Conservation (phyloP, 2,113 vertebrate genomes). For the Alexandromys fortis region DNA sequence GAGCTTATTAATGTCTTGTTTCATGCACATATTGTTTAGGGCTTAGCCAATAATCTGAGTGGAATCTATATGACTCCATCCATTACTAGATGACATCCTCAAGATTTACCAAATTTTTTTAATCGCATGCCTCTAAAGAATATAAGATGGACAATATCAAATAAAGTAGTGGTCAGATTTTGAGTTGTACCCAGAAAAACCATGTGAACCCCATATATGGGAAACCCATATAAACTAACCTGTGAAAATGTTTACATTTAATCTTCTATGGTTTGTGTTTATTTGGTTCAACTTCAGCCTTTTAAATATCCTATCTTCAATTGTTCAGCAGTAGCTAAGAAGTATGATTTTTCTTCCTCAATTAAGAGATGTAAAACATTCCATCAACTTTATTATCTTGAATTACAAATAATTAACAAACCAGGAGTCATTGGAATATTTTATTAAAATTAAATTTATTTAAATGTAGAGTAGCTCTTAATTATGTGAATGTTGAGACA, state of each 20-base stretch:
- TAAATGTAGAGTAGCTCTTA: slow-evolving; percentile 61
- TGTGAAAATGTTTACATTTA: neutral
- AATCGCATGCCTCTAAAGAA: neutral
- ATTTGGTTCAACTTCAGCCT: neutral
- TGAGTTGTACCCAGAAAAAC: neutral
- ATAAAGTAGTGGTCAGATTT: neutral
- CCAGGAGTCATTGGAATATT: slow-evolving; percentile 25
- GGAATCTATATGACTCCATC: too few relatives aligned
- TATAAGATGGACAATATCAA: neutral
- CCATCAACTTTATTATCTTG: slow-evolving; percentile 37
- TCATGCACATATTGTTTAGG: neutral
- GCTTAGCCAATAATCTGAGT: neutral
- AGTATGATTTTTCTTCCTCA: neutral
- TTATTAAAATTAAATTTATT: slow-evolving; percentile 57
- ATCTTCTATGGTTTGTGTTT: neutral
- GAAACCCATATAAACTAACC: neutral
- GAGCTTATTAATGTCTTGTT: neutral
- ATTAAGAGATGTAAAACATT: neutral
- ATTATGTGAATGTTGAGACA: slow-evolving; percentile 58
- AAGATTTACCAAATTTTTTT: neutral
- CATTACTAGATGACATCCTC: neutral
- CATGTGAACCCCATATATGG: neutral
- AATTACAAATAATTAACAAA: slow-evolving; percentile 48
- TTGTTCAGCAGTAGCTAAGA: neutral
- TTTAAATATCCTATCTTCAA: neutral